These are phyloP conservation scores for Aricia artaxerxes DNA, from an alignment of 2,888 invertebrate genomes.

Conservation along the genomic window DNA sequence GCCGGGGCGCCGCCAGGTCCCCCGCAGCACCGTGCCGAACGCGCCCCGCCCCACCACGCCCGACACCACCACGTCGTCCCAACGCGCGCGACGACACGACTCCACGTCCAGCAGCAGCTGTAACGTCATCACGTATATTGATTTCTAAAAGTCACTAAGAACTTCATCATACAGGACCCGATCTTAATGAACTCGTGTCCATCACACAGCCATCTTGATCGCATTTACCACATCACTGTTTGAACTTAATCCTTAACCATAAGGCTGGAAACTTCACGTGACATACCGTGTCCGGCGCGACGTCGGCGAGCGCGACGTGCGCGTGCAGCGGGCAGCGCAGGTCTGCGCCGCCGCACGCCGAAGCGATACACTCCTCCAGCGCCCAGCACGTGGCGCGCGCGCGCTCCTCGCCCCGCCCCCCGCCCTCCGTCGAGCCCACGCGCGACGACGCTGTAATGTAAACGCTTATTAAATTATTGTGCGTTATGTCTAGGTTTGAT, in stretches of 20 bases:
- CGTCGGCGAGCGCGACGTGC: slow-evolving; percentile 84
- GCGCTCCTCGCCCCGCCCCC: slow-evolving; percentile 82
- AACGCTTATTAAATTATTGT: too few species aligned
- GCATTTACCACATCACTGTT: too few species aligned
- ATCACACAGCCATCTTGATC: too few species aligned
- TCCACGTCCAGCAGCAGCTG: slow-evolving; percentile 93
- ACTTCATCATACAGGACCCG: too few species aligned
- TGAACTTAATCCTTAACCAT: too few species aligned
- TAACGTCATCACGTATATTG: background rate
- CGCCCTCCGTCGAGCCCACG: slow-evolving; percentile 90
- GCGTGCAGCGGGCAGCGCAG: slow-evolving; percentile 91
- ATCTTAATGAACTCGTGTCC: too few species aligned
- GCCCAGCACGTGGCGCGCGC: slow-evolving; percentile 87
- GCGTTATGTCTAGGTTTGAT: too few species aligned
- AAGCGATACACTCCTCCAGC: slow-evolving; percentile 97
- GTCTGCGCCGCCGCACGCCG: slow-evolving; percentile 84
- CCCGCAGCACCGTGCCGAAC: slow-evolving; percentile 97
- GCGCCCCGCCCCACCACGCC: slow-evolving; percentile 95
- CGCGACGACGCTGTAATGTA: slow-evolving; percentile 84
- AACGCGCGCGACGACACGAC: slow-evolving; percentile 88
- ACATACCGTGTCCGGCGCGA: slow-evolving; percentile 95
- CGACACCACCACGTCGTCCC: slow-evolving; percentile 89
- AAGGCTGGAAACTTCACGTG: background rate
- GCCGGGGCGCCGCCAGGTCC: slow-evolving; percentile 79
- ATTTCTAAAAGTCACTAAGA: too few species aligned